Evolutionary conservation across 2,797 vertebrate species (phyloP), one percentile per base, ranked within the genome.

Genomic region (Spinus olivaceus): DNA sequence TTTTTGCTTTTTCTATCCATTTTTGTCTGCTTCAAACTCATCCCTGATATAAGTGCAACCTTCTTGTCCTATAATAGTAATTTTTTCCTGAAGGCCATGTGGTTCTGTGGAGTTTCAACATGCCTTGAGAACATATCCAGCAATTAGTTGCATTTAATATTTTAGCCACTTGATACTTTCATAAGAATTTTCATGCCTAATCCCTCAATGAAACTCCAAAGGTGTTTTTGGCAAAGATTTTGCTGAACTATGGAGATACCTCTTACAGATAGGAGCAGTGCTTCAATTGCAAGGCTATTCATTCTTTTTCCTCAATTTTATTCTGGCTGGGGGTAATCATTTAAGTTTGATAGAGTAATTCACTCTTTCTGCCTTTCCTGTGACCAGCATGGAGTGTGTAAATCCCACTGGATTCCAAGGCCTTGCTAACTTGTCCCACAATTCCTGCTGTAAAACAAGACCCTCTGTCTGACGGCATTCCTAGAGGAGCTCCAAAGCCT

Each of bases 1-100:
- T 23, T 3, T 0, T 21, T 77, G 41, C 21, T 47, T 46, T 86
- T 61, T 33, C 24, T 10, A 41, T 46, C 0, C 0, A 18, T 69
- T 69, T 54, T 61, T 41, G 5, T 33, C 82, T 77, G 30, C 23
- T 69, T 46, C 47, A 33, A 25, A 18, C 24, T n/a, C 72, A 33
- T 12, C 54, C 33, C 33, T 53, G 46, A 30, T 60, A 15, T 6
- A 9, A 53, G 16, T 3, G 16, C 28, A 60, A 11, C 19, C 8
- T 39, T 30, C 24, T 39, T 33, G 20, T 28, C 47, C 33, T 4
- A 0, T 10, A 33, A 46, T 1, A 14, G 33, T 24, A 39, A 14
- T 12, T 69, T 86, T 60, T 33, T 77, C 72, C 54, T 37, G 4
- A 12, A 17, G 63, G 54, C 54, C 20, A 4, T 2, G n/a, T 8